Evolutionary conservation across 1,140 invertebrate species (phyloP), one percentile per base, ranked within the genome.

Genomic region (Temnothorax nylanderi): DNA sequence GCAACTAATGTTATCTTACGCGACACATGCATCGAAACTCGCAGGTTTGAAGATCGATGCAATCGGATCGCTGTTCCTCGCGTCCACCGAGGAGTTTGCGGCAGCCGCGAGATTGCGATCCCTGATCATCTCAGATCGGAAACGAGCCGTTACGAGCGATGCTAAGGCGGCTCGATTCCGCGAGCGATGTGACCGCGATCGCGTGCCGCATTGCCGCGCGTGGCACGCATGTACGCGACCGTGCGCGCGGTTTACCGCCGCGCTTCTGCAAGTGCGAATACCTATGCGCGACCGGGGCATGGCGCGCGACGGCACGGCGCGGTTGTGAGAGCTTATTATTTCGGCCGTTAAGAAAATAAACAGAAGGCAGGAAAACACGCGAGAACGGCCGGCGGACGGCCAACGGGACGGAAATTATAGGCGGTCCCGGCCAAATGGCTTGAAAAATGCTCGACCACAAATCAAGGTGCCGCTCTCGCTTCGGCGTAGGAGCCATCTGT

Each of bases 281-380:
- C 44, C 5, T 47, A 49, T 26, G 10, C 41, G 44, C 62, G 60
- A 11, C 47, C 34, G 41, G 13, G 21, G 56, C 47, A 26, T 54
- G 60, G 37, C 64, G 64, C 41, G 21, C 65, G 65, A 69, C 41
- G 71, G 41, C 26, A 26, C 26, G 26, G 26, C 26, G 26, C 65
- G 71, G 62, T 80, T 80, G 62, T 34, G 41, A 26, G 18, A 26
- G 88, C 93, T 94, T 93, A 94, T 95, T 95, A 94, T 94, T 94
- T 91, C 86, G 92, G 90, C 92, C 92, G 94, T 95, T 95, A 94
- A 93, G 94, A 95, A 95, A 95, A 95, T 95, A 95, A 95, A 95
- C 95, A 95, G 91, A 93, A 94, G 93, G 93, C 92, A 88, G 89
- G 90, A 90, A 92, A 92, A 92, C 93, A 93, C 90, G 91, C 93